These are phyloP conservation scores for Cyanocitta stelleri DNA, from an alignment of 2,113 vertebrate species.

Conservation along the genomic window DNA sequence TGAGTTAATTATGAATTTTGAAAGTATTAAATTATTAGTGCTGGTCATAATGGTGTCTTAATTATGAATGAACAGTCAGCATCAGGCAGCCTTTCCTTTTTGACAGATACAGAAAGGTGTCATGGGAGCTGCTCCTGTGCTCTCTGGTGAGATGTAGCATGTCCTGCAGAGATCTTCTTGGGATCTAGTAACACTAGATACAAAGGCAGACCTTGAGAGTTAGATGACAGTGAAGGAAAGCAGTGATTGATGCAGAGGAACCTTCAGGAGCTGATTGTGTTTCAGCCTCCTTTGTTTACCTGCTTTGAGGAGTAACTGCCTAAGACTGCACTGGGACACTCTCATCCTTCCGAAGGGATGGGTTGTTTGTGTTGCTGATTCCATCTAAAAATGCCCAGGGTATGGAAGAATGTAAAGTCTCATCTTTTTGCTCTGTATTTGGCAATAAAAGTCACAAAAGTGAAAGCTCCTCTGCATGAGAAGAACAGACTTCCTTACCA, in stretches of 20 bases:
- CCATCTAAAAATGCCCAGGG: not conserved
- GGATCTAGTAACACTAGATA: not conserved
- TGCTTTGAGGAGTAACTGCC: not conserved
- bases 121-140: not conserved
- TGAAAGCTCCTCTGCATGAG: not conserved
- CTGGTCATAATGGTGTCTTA: not conserved
- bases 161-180: not conserved
- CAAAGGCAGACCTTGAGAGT: not conserved
- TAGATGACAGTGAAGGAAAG: not conserved
- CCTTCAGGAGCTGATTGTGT: not conserved
- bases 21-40: not conserved
- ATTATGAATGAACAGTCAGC: not conserved
- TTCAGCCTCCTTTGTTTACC: not conserved
- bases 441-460: not conserved
- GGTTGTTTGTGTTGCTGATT: not conserved
- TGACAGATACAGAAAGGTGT: not conserved
- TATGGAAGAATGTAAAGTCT: not conserved
- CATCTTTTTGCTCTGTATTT: not conserved
- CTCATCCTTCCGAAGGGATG: not conserved
- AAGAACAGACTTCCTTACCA: not conserved
- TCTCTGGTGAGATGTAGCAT: not conserved
- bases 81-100: not conserved
- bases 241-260: not conserved
- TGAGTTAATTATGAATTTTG: not conserved
- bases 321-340: not conserved